These are phyloP conservation scores for Pithys albifrons DNA, from an alignment of 2,113 vertebrate species.

Conservation along the genomic window DNA sequence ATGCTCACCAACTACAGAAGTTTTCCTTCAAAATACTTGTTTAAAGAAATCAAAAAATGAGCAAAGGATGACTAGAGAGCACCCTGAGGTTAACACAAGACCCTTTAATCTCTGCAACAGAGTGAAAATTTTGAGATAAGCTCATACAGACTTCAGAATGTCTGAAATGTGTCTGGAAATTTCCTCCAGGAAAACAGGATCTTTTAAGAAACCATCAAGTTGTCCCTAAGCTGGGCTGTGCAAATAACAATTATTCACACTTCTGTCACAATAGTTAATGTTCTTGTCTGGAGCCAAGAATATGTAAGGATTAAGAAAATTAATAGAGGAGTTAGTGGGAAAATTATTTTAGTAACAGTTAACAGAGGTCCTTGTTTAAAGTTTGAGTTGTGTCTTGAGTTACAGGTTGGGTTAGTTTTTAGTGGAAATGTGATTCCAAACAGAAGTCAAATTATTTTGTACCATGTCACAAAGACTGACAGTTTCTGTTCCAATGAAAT, in stretches of 20 bases:
- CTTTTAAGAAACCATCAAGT: neutral
- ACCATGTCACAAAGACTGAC: neutral
- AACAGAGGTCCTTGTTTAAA: neutral
- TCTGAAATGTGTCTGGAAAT: neutral
- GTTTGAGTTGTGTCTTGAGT: neutral
- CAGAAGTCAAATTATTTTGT: neutral
- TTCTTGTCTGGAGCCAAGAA: neutral
- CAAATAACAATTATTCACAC: neutral
- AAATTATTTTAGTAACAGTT: neutral
- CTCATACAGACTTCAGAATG: neutral
- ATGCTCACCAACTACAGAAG: neutral
- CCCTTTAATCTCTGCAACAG: neutral
- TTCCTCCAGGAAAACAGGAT: neutral
- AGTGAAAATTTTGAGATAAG: neutral
- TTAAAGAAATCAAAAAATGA: neutral
- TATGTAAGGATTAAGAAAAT: neutral
- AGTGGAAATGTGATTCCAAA: neutral
- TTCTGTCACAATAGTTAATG: neutral
- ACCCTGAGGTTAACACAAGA: neutral
- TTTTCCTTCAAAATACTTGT: neutral
- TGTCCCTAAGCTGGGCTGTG: neutral
- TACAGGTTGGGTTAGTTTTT: neutral
- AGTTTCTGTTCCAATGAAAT: neutral
- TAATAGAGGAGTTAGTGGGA: neutral
- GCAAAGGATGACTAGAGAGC: neutral